Conservation (phyloP, 2,113 vertebrate genomes). For the Benthochromis sp. region DNA sequence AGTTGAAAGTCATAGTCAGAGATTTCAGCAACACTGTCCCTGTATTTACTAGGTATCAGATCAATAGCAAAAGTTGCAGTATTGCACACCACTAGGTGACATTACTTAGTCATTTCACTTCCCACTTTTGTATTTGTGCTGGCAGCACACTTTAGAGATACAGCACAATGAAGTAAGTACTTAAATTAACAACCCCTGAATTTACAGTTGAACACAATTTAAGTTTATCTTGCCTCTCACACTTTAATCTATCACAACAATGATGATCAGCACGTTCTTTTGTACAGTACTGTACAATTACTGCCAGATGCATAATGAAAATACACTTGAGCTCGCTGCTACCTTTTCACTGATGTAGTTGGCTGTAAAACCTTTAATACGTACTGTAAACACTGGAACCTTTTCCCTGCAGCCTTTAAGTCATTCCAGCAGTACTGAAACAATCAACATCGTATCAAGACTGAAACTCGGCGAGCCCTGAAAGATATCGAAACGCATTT, state of each 20-base stretch:
- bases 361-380: not conserved
- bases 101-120: not conserved
- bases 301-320: not conserved
- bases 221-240: not conserved
- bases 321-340: not conserved
- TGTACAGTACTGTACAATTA: not conserved
- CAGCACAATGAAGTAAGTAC: not conserved
- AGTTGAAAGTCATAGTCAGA: not conserved
- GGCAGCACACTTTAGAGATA: not conserved
- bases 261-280: not conserved
- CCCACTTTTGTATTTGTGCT: not conserved
- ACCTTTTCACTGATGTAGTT: not conserved
- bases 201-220: not conserved
- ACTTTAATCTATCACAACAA: not conserved
- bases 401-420: not conserved
- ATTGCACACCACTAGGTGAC: not conserved
- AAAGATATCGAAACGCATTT: not conserved
- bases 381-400: not conserved
- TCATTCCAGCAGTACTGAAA: not conserved
- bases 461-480: not conserved
- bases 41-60: not conserved
- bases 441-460: not conserved
- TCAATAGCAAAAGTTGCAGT: not conserved
- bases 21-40: not conserved
- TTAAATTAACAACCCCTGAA: not conserved